Base-by-base conservation (phyloP, 2,113 vertebrate genomes). In the Sebastes fasciatus region DNA sequence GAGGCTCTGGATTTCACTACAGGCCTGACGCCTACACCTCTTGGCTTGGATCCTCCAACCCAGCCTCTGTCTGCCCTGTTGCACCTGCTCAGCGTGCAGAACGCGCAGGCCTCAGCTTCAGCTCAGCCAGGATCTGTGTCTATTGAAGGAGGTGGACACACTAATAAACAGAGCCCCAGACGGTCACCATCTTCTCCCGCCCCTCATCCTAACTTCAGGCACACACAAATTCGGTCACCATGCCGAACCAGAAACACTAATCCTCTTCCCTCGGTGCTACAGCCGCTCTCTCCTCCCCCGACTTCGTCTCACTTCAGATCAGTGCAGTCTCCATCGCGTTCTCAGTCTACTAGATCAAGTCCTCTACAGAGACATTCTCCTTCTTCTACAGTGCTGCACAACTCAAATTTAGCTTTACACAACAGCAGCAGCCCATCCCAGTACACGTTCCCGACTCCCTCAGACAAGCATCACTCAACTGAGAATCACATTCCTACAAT, bases 1-100 rank as follows among this genome's bases (percentile, higher is more conserved):
- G 93, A 94, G 72, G 84, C 89, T 45, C 67, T 93, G 77, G 92
- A 94, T 81, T 93, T 92, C 89, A 95, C 92, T 88, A 92, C 93
- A 83, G 78, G 87, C 48, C 54, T 57, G 77, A 66, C 88, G 8
- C 55, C 84, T 6, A 21, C 75, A 51, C 70, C 91, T 54, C 88
- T 92, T 13, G 73, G 81, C 60, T 78, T 93, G 82, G 94, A 94
- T 67, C 91, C 95, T 82, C 93, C 95, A 4, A 95, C 93, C 4
- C 95, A 96, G 88, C 95, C 95, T 5, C 88, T 96, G 17, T 96
- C 95, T 16, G 94, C 95, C 65, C 82, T 96, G 57, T 87, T 96
- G 48, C 95, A 95, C 88, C 91, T 95, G 51, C 93, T 96, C 70
- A 95, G 94, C 78, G 90, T 95, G 40, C 94, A 95, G 84, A 94